phyloP scores from a whole-genome alignment of 1,140 invertebrate species.

The Glossosoma conforme region DNA sequence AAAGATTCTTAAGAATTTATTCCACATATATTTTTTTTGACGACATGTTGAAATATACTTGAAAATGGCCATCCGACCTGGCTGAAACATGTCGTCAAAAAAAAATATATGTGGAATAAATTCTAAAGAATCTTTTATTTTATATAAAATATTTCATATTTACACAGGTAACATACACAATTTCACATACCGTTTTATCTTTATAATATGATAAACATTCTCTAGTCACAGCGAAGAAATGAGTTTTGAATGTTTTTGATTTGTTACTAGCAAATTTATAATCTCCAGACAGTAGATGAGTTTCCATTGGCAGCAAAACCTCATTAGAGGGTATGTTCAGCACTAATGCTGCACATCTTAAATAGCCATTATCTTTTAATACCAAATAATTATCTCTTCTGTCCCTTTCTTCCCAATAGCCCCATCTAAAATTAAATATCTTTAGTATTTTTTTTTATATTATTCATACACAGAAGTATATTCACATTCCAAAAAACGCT shows the following conservation, averaged over 20 bases:
- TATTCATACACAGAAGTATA: not conserved
- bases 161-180: not conserved
- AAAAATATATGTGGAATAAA: too few relatives aligned
- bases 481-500: not conserved
- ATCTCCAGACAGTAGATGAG: conserved; percentile 56
- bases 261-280: conserved; percentile 73
- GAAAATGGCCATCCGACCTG: too few relatives aligned
- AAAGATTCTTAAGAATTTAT: too few relatives aligned
- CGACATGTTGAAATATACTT: too few relatives aligned
- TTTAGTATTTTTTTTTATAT: not conserved
- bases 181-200: conserved; percentile 61
- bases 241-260: conserved; percentile 68
- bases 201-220: conserved; percentile 76
- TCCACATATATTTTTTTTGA: too few relatives aligned
- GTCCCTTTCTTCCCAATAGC: conserved; percentile 78
- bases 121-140: too few relatives aligned
- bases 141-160: conserved; percentile 31
- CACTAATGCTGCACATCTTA: conserved; percentile 43
- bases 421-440: conserved; percentile 55
- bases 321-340: too few relatives aligned
- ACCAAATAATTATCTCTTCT: conserved; percentile 75
- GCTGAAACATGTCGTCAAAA: too few relatives aligned
- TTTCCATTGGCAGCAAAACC: conserved; percentile 52
- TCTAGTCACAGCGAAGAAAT: conserved; percentile 71
- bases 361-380: conserved; percentile 54